Evolutionary conservation across 2,888 invertebrate species (phyloP), one percentile per base, ranked within the genome.

Genomic region (Tipula vernalis): DNA sequence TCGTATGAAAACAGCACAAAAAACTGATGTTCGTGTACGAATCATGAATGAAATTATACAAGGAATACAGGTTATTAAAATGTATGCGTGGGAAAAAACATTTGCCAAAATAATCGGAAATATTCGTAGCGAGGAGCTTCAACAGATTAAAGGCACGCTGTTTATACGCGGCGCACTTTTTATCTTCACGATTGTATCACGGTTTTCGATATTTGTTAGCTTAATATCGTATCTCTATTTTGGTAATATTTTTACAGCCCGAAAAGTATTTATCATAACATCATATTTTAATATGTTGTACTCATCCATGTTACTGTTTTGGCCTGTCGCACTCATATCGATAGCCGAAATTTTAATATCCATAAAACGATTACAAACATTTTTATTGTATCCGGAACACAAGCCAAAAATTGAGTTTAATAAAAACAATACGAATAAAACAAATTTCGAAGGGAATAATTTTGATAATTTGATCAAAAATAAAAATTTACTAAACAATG

Each of bases 31-130:
- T 88, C 92, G 98, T 89, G 96, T 98, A 13, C 94, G 96, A 87
- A 91, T 97, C 47, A 98, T 98, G 94, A 96, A 95, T 90, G 98
- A 98, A 93, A 96, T 98, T 87, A 95, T 98, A 86, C 94, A 94
- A 86, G 97, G 97, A 0, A 97, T 98, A 90, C 95, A 95, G 92
- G 96, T 98, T 0, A 97, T 98, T 88, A 98, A 98, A 92, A 98
- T 98, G 98, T 98, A 98, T 90, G 95, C 97, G 1, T 98, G 98
- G 96, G 98, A 98, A 91, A 94, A 94, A 88, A 96, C 97, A 0
- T 98, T 98, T 90, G 94, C 95, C 86, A 91, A 93, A 28, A 92
- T 96, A 0, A 94, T 97, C 12, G 93, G 92, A 86, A 90, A 92
- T 5, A 93, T 94, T 2, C 91, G 96, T 89, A 92, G 89, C 87